phyloP scores from a whole-genome alignment of 2,888 invertebrate species.

The Trichopoda pennipes region DNA sequence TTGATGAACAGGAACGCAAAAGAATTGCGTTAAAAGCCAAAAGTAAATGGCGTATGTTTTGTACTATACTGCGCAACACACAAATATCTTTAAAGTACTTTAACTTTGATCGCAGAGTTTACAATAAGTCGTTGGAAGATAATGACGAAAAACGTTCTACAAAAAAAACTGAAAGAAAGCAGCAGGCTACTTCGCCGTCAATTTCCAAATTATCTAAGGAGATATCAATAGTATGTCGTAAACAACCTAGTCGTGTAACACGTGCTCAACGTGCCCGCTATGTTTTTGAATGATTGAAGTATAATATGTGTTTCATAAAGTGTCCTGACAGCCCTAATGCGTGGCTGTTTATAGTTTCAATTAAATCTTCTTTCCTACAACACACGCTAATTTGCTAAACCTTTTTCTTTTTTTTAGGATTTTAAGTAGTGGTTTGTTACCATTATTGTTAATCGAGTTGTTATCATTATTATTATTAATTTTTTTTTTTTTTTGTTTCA shows the following conservation, averaged over 20 bases:
- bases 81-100: constrained; percentile 75
- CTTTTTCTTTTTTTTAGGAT: background rate
- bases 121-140: constrained; percentile 60
- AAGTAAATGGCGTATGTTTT: constrained; percentile 73
- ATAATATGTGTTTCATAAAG: constrained; percentile 41
- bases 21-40: constrained; percentile 63
- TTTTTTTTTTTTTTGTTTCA: background rate
- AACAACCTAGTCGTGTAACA: constrained; percentile 73
- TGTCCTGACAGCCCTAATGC: constrained; percentile 17
- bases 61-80: constrained; percentile 71
- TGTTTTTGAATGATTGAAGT: constrained; percentile 76
- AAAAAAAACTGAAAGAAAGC: too few species aligned
- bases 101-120: constrained; percentile 75
- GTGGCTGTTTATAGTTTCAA: constrained; percentile 45
- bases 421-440: constrained; percentile 32
- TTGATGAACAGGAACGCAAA: constrained; percentile 61
- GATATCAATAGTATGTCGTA: constrained; percentile 66
- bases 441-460: constrained; percentile 47
- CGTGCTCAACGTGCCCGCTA: constrained; percentile 75
- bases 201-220: constrained; percentile 19
- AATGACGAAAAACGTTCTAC: constrained; percentile 27
- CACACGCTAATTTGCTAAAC: constrained; percentile 30
- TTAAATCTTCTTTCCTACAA: constrained; percentile 26
- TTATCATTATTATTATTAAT: background rate
- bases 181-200: constrained; percentile 26